Evolutionary conservation across 2,888 invertebrate species (phyloP).

Genomic region (Dioctria linearis): DNA sequence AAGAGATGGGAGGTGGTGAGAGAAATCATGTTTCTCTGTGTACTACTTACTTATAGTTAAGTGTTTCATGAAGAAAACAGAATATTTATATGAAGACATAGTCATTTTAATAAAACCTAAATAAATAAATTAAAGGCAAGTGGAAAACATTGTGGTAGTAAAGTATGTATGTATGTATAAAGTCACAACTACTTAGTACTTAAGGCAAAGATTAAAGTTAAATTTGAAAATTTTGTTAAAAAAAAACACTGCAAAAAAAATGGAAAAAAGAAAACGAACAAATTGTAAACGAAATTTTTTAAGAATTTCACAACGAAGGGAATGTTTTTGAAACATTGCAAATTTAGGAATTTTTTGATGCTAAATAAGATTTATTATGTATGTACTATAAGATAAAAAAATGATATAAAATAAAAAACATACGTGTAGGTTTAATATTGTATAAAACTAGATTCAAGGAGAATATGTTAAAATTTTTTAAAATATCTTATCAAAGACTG

Average conservation of each 20-base stretch:
- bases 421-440: slow-evolving; percentile 20
- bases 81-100: neutral
- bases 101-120: neutral
- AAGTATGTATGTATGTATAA: slow-evolving; percentile 3
- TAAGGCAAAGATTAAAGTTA: slow-evolving; percentile 23
- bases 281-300: slow-evolving; percentile 17
- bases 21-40: slow-evolving; percentile 4
- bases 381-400: too few species aligned
- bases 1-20: slow-evolving; percentile 5
- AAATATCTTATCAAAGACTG: slow-evolving; percentile 51
- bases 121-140: neutral
- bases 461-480: slow-evolving; percentile 28
- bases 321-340: slow-evolving; percentile 39
- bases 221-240: slow-evolving; percentile 16
- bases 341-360: slow-evolving; percentile 24
- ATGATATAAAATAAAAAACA: neutral
- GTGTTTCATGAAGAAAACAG: slow-evolving; percentile 22
- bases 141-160: slow-evolving; percentile 18
- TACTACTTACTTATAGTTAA: slow-evolving; percentile 7
- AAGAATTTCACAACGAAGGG: slow-evolving; percentile 18
- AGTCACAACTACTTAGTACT: slow-evolving; percentile 49
- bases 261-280: neutral
- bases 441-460: slow-evolving; percentile 16
- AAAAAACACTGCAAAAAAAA: neutral
- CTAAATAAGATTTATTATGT: neutral